These are phyloP conservation scores for Beris chalybata DNA, from an alignment of 2,888 invertebrate genomes.

Conservation along the genomic window DNA sequence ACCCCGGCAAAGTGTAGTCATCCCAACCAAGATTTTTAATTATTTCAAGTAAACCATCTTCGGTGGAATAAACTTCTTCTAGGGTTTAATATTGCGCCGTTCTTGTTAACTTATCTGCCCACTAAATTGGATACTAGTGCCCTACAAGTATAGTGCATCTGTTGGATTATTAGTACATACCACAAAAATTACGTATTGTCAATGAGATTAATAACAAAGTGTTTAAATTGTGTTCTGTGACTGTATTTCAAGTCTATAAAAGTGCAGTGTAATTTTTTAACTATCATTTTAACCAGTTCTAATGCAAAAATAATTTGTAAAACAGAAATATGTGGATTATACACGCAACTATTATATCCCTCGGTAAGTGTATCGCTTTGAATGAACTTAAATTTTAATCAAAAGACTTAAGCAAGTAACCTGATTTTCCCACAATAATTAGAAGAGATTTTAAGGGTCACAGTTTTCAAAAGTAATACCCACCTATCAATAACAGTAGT, in stretches of 20 bases:
- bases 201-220: slow-evolving; percentile 2
- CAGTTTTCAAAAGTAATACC: no score
- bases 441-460: no score
- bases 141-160: not conserved
- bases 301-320: slow-evolving; percentile 7
- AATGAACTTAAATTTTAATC: not conserved
- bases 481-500: no score
- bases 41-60: slow-evolving; percentile 13
- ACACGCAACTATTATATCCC: not conserved
- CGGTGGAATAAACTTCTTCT: slow-evolving; percentile 9
- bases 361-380: slow-evolving; percentile 15
- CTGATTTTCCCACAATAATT: no score
- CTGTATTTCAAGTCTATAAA: not conserved
- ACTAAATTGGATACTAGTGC: slow-evolving; percentile 8
- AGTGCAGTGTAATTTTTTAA: slow-evolving; percentile 10
- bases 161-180: no score
- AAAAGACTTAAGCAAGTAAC: slow-evolving; percentile 31
- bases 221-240: slow-evolving; percentile 17
- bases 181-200: no score
- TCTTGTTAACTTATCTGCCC: not conserved
- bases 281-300: not conserved
- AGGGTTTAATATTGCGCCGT: not conserved
- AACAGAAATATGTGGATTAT: slow-evolving; percentile 23
- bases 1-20: slow-evolving; percentile 34
- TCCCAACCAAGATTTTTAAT: slow-evolving; percentile 26